Base-by-base conservation (phyloP, 2,797 vertebrate genomes). In the Tauraco hartlaubi region DNA sequence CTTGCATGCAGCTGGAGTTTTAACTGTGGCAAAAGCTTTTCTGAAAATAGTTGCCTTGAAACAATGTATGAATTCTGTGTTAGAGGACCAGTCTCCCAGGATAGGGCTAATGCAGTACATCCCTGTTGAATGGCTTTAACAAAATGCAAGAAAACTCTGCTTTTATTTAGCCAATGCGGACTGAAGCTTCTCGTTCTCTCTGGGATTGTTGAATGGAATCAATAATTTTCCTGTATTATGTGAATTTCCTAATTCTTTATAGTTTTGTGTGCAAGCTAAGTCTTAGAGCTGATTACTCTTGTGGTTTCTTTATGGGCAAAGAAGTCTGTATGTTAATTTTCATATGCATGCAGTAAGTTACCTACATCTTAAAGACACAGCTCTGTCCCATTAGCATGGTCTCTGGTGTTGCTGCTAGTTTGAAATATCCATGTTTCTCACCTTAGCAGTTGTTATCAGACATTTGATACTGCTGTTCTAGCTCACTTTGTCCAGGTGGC, bases 371-470 rank as follows among this genome's bases (percentile, higher is more conserved):
- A 68, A 64, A 1, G 1, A 25, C 17, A 33, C 4, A 48, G 3
- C 4, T 56, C 61, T n/a, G 37, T 63, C 18, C 19, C 31, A 2
- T 46, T 66, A 44, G 15, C 18, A 16, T 2, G 0, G 20, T 46
- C 48, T 75, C 39, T 43, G 49, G 15, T 59, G 43, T 19, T 49
- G 21, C 41, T 88, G 46, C 51, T 35, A 21, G 31, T 44, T 18
- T 43, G 43, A 21, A 28, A 23, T 39, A 35, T 72, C 33, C 11
- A 1, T 0, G 0, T 78, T 77, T 59, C 46, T 49, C 4, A 13
- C 25, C 41, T n/a, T 31, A 25, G 12, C 25, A 6, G 17, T n/a
- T 66, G 6, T 25, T 71, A 23, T 4, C 68, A 44, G 41, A 12
- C 20, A 5, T 16, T 8, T 0, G 11, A 49, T 74, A 21, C 33